Evolutionary conservation across 2,888 invertebrate species (phyloP), one percentile per base, ranked within the genome.

Genomic region (Tetanocera ferruginea): DNA sequence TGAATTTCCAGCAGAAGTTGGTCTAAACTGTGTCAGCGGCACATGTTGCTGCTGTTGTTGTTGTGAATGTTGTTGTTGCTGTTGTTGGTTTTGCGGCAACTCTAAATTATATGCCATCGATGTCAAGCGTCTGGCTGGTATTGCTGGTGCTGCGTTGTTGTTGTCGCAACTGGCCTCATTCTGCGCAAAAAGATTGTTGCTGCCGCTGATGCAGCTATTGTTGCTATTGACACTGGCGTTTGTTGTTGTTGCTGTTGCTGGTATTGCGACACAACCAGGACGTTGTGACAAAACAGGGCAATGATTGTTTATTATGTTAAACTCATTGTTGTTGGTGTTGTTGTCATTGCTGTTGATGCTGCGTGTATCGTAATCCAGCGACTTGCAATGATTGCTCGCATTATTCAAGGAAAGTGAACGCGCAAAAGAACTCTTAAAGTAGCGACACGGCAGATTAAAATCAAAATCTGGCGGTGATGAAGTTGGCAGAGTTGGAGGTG

Each of bases 401-500:
- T 83, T 86, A 80, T 85, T 90, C 76, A 88, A 88, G 77, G 91
- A 91, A 83, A 92, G 89, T 60, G 91, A 91, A 76, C 91, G 90
- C 66, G 92, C 92, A 86, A 91, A 92, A 79, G 90, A 90, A 85
- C 92, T 92, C 86, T 92, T 91, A 84, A 91, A 92, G 82, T 89
- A 90, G 80, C 91, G 90, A 52, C 89, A 90, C 72, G 90, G 87
- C 82, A 88, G 81, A 81, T 85, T 87, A 80, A 90, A 89, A 85
- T 89, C 89, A 81, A 89, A 89, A 77, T 90, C 89, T 14, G 87
- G 86, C 78, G 88, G 84, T 70, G 86, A 81, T 25, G 81, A 60
- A 76, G 78, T 81, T 31, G 81, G 71, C 62, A 78, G 70, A 60
- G 78, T 66, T n/a, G 62, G 37, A 49, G 73, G 31, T 52, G 71